Evolutionary conservation across 2,113 vertebrate genomes (phyloP), one percentile per base, ranked within the genome.

Genomic region (Clarias batrachus): DNA sequence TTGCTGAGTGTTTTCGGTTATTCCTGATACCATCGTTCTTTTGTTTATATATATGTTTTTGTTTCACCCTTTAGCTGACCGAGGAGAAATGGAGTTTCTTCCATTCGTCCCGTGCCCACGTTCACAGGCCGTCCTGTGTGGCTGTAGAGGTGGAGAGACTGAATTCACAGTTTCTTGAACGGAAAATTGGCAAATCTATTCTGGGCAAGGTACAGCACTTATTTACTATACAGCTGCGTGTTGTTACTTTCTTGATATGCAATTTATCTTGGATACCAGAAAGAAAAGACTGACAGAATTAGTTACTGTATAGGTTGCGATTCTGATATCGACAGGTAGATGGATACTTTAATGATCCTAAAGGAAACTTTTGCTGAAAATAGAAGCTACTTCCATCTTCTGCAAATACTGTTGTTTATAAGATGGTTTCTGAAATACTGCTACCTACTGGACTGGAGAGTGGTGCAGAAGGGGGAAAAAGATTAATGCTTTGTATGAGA

Each of bases 11-110:
- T 65, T 30, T 57, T 4, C 25, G 1, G 41, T 80, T 25, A 57
- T n/a, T 56, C 10, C 23, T 65, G 25, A 27, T 63, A n/a, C 3
- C 16, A 2, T 60, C 1, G 5, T 76, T 1, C 54, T 19, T 30
- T 33, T 19, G 2, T 65, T 59, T 41, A 62, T 9, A 81, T 62
- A 9, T 25, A 81, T 8, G 78, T 41, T 14, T 81, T 41, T 62
- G 10, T 62, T 81, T 21, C 41, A 5, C 59, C 21, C 19, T 13
- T 8, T 6, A 99, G 97, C 87, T 97, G 91, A 96, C 94, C 0
- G 97, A 98, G 87, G 98, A 98, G 88, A 98, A 97, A 83, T 99
- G 97, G 97, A 97, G 94, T 92, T 96, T 97, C 90, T 96, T 95
- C 92, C 98, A 98, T 76, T 93, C 97, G 3, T 95, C 97, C 59